Evolutionary conservation across 2,888 invertebrate species (phyloP), one percentile per base, ranked within the genome.

Genomic region (Prenolepis imparis): DNA sequence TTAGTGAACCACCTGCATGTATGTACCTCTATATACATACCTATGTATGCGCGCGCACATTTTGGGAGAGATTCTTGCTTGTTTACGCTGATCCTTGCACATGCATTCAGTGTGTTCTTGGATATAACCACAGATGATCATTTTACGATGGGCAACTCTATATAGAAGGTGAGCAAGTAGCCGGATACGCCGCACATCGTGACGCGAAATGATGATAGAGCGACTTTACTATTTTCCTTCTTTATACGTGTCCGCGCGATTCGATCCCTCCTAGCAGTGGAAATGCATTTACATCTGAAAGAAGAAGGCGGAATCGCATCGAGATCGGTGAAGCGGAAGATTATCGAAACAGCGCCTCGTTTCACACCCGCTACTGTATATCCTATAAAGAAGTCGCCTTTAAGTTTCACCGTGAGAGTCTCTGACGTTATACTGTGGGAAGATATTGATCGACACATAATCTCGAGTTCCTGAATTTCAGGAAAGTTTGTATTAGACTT

Each of bases 261-360:
- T 72, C 78, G 78, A 70, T 78, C 72, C 36, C 44, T 44, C 32
- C 36, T 18, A 28, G 11, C 68, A 32, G 15, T n/a, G 78, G 57
- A 72, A 72, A 59, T 80, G 78, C 59, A 80, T 80, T 80, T 72
- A 80, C 78, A 80, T 80, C 24, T 72, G 78, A 80, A 80, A 80
- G 78, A 70, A 59, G 72, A 36, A 36, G 41, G 44, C 44, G 72
- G 59, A 59, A 78, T 57, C 77, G 77, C 41, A 12, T 28, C 18
- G 68, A 21, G 55, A 57, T 21, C 72, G 44, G n/a, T 44, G 59
- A 52, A 72, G 44, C 72, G 44, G 9, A 21, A 80, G 78, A 80
- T 72, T 80, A 77, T 55, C 41, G 55, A 44, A 39, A 55, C 21
- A 15, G 21, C 44, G 18, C 28, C 41, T n/a, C 36, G 24, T 61